Percentiles rank a stretch among this genome's conserved stretches.
These are phyloP conservation scores for Petrocephalus microphthalmus DNA, from an alignment of 2,113 vertebrate genomes.

Conservation along the genomic window DNA sequence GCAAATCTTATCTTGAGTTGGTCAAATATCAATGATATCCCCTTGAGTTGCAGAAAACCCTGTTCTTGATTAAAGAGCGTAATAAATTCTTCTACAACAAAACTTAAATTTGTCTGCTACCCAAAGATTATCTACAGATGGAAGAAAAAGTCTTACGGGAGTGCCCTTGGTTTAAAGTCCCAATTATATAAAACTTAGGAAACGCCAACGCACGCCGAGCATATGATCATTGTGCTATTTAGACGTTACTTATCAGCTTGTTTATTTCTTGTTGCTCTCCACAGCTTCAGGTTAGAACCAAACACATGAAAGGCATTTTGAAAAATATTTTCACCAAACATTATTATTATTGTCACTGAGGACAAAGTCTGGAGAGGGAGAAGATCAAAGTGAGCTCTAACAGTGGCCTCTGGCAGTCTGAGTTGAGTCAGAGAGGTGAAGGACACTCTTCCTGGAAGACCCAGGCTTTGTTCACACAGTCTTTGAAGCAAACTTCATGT, in stretches of 20 bases:
- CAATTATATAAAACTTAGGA: neutral
- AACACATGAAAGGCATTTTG: conserved; percentile 37
- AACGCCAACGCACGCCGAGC: neutral
- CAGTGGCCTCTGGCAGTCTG: conserved; percentile 45
- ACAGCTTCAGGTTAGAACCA: conserved; percentile 21
- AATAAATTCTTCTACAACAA: neutral
- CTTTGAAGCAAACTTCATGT: conserved; percentile 54
- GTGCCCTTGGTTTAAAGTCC: neutral
- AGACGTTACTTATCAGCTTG: conserved; percentile 15
- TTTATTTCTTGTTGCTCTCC: conserved; percentile 22
- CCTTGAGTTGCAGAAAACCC: neutral
- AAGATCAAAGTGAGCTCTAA: conserved; percentile 48
- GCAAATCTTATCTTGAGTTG: neutral
- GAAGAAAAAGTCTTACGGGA: neutral
- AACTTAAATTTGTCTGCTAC: neutral
- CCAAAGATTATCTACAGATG: neutral
- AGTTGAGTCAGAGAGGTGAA: conserved; percentile 47
- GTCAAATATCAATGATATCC: neutral
- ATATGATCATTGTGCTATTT: neutral
- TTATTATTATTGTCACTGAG: conserved; percentile 51
- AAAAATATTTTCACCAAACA: conserved; percentile 34
- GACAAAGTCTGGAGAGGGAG: conserved; percentile 36
- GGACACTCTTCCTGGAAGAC: conserved; percentile 45
- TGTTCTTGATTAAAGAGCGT: neutral
- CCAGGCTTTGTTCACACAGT: conserved; percentile 39